Base-by-base conservation (phyloP, 2,888 invertebrate genomes). In the Chaetogeoica ovagalla region DNA sequence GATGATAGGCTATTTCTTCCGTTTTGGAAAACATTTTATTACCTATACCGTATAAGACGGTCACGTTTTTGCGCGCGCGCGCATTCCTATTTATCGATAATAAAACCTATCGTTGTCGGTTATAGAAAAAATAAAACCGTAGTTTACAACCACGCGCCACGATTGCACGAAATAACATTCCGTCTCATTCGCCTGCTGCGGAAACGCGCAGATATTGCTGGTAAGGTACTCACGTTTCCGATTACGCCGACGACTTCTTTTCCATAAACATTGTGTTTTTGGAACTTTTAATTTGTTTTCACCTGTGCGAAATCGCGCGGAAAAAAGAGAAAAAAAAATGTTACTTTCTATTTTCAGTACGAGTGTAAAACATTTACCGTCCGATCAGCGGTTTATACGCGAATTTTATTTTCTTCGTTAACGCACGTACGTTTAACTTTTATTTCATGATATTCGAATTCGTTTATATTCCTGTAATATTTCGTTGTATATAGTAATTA, bases 41-140 rank as follows among this genome's bases (percentile, higher is more conserved):
- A 11, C 37, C 9, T 43, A n/a, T 11, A n/a, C n/a, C n/a, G n/a
- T 9, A 8, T 43, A 9, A 8, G 9, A 8, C 13, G 30, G n/a
- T n/a, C 23, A 39, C 19, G 39, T 39, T 39, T 7, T 7, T 39
- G n/a, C n/a, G n/a, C n/a, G 7, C 63, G 11, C 13, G 39, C 37
- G n/a, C 15, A n/a, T 65, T 65, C 11, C 65, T 19, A 43, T 65
- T 65, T 43, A 65, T 65, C 43, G 65, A 43, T 65, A 43, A 43
- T 65, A 43, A 43, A 19, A 65, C 43, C 11, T 39, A 11, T n/a
- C 11, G 65, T 19, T n/a, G 11, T 9, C 43, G 2, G 30, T 30
- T 2, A 30, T 4, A 43, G 8, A 43, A 43, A 2, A 39, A 21
- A 59, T 2, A 59, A 59, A 21, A 59, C 19, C 43, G 9, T 43